Conservation (phyloP, 2,797 vertebrate genomes). For the Chelmon rostratus region DNA sequence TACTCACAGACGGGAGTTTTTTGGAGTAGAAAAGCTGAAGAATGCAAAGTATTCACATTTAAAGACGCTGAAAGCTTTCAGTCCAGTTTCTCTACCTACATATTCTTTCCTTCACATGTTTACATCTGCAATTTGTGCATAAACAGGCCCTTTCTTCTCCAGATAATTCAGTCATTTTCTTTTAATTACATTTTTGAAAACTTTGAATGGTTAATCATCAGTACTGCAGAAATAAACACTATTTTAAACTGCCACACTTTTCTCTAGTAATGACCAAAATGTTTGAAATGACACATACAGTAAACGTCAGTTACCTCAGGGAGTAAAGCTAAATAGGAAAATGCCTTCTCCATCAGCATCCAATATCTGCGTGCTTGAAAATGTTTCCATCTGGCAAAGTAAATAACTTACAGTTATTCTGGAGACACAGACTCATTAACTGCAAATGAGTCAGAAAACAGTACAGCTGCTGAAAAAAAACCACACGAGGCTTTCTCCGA, state of each 20-base stretch:
- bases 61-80: not conserved
- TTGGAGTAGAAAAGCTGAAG: too few species aligned
- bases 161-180: not conserved
- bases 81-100: too few species aligned
- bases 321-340: constrained; percentile 6
- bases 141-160: not conserved
- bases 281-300: not conserved
- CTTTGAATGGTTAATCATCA: not conserved
- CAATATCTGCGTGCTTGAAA: not conserved
- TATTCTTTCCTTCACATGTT: not conserved
- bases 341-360: not conserved
- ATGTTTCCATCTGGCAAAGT: constrained; percentile 20
- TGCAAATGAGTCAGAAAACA: constrained; percentile 40
- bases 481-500: not conserved
- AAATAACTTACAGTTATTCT: constrained; percentile 34
- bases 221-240: not conserved
- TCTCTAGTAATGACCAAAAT: not conserved
- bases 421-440: constrained; percentile 28
- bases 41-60: not conserved
- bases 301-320: not conserved
- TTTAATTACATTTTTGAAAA: not conserved
- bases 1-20: too few species aligned
- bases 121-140: not conserved
- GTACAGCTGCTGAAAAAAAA: constrained; percentile 14
- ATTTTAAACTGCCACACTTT: not conserved